These are phyloP conservation scores for Anabacerthia variegaticeps DNA, from an alignment of 2,797 vertebrate species.

Conservation along the genomic window DNA sequence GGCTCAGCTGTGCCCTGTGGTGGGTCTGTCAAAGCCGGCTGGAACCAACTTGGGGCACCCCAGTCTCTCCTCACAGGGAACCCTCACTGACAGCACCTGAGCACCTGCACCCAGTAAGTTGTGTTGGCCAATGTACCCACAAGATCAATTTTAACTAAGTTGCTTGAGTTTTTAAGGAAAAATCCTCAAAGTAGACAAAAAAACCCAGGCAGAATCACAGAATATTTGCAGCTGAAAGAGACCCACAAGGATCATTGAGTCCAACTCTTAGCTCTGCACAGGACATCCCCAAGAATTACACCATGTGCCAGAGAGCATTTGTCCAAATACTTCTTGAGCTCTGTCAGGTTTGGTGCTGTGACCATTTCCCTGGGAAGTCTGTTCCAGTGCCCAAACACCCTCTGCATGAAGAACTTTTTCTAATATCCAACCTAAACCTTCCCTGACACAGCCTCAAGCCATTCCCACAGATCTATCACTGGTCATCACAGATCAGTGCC, in stretches of 20 bases:
- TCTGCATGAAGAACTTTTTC: neutral
- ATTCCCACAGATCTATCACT: too few species aligned
- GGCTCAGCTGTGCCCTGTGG: accelerated
- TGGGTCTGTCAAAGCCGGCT: accelerated
- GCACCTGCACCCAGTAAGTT: accelerated
- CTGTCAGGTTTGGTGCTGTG: neutral
- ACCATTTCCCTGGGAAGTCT: neutral
- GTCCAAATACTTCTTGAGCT: neutral
- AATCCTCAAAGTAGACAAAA: neutral
- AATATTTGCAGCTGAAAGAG: neutral
- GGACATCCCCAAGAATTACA: neutral
- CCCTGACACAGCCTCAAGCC: neutral
- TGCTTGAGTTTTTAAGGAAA: neutral
- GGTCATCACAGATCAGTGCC: neutral
- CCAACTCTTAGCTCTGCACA: neutral
- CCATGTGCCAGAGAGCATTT: neutral
- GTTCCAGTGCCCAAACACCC: neutral
- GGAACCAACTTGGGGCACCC: accelerated
- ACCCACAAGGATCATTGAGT: neutral
- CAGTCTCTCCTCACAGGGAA: accelerated
- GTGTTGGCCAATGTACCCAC: neutral
- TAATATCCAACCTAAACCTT: neutral
- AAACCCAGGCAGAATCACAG: neutral
- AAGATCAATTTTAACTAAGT: neutral
- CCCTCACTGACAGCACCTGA: neutral